Conservation (phyloP, 2,797 vertebrate genomes). For the Arnoldichthys spilopterus region DNA sequence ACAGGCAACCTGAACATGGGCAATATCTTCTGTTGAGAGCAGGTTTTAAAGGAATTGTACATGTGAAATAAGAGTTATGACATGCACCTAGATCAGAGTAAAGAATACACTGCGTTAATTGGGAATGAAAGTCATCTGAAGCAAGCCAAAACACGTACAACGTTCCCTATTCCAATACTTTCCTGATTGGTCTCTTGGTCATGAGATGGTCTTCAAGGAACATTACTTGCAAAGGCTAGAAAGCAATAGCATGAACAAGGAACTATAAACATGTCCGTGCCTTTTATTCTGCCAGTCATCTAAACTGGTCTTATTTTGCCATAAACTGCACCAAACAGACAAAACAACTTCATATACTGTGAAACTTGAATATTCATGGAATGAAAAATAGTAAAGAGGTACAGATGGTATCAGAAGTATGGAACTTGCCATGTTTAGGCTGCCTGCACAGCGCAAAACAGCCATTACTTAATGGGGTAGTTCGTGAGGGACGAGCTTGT, state of each 20-base stretch:
- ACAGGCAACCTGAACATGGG: conserved; percentile 12
- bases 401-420: neutral
- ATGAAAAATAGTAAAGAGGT: neutral
- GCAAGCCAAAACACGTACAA: neutral
- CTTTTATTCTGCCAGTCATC: too few species aligned
- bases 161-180: neutral
- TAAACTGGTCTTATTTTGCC: neutral
- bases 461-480: conserved; percentile 75
- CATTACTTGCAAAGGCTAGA: neutral
- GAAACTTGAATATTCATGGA: neutral
- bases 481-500: conserved; percentile 84
- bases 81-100: neutral
- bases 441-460: neutral
- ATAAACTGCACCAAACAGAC: neutral
- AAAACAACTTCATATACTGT: neutral
- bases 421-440: neutral
- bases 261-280: neutral
- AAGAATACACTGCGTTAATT: neutral
- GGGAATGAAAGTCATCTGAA: neutral
- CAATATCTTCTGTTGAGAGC: neutral
- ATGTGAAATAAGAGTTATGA: too few species aligned
- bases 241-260: neutral
- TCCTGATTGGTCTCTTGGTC: neutral
- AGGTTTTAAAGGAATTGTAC: too few species aligned
- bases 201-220: too few species aligned